Evolutionary conservation across 2,888 invertebrate genomes (phyloP).

Genomic region (Coelinius sp.): DNA sequence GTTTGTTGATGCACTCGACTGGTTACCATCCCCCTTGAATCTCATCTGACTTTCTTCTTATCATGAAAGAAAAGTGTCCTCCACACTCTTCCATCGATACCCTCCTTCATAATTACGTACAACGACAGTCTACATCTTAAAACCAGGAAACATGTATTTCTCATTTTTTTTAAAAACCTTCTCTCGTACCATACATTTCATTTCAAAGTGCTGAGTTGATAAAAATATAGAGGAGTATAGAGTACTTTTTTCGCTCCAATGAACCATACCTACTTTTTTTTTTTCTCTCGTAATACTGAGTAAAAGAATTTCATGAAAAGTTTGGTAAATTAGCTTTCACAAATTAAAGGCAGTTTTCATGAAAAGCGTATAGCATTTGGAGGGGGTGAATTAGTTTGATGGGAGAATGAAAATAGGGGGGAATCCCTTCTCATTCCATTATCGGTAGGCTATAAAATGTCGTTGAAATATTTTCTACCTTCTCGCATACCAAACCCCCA

Average conservation of each 20-base stretch:
- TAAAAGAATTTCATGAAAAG: conserved; percentile 52
- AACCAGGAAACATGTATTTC: conserved; percentile 6
- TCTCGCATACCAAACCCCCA: conserved; percentile 16
- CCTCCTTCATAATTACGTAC: conserved; percentile 13
- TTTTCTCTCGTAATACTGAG: conserved; percentile 25
- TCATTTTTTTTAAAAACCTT: background rate
- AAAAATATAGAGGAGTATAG: background rate
- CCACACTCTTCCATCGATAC: background rate
- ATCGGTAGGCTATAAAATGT: conserved; percentile 60
- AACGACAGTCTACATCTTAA: background rate
- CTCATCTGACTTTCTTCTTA: conserved; percentile 19
- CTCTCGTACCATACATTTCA: conserved; percentile 9
- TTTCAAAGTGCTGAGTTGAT: background rate
- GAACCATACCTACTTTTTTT: conserved; percentile 12
- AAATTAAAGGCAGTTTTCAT: conserved; percentile 63
- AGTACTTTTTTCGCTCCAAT: background rate
- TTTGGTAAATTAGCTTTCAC: conserved; percentile 67
- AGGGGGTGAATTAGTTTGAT: conserved; percentile 11
- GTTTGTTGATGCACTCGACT: conserved; percentile 5
- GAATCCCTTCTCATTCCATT: conserved; percentile 41
- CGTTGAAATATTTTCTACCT: conserved; percentile 45
- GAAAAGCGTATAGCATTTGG: conserved; percentile 30
- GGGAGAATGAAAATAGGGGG: conserved; percentile 15
- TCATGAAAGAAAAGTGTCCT: background rate
- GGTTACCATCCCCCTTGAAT: conserved; percentile 26